Conservation (phyloP, 2,797 vertebrate genomes). For the Sternarchorhynchus goeldii region DNA sequence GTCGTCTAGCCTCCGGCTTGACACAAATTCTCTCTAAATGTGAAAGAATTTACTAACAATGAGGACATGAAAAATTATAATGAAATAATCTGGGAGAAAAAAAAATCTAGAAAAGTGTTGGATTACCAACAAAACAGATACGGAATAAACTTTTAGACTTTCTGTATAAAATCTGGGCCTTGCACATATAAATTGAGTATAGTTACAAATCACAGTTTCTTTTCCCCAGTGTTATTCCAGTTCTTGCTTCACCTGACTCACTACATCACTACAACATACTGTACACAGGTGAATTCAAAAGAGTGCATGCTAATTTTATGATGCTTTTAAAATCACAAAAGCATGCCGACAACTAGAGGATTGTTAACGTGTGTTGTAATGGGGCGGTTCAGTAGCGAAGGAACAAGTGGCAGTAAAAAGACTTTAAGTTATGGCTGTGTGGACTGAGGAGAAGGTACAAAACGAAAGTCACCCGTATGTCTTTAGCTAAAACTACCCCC, state of each 20-base stretch:
- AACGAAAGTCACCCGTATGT: conserved; percentile 34
- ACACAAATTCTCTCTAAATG: conserved; percentile 64
- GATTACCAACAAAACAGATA: no score
- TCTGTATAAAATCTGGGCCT: no score
- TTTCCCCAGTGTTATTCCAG: no score
- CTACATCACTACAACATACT: no score
- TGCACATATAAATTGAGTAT: no score
- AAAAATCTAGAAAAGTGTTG: no score
- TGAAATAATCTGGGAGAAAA: no score
- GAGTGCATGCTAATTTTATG: background rate
- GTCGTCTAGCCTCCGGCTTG: conserved; percentile 60
- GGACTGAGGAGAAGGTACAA: conserved; percentile 27
- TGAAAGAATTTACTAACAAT: conserved; percentile 14
- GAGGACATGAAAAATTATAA: background rate
- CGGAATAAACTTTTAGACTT: no score
- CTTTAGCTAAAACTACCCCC: conserved; percentile 32
- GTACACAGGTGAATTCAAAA: background rate
- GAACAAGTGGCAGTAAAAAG: conserved; percentile 25
- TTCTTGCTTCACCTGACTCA: no score
- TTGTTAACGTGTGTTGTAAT: conserved; percentile 25
- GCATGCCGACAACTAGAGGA: conserved; percentile 5
- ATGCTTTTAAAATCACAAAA: background rate
- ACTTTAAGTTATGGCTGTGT: conserved; percentile 32
- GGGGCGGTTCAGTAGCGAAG: background rate
- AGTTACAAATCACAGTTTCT: no score